Evolutionary conservation across 2,797 vertebrate species (phyloP).

Genomic region (Chelidonichthys spinosus): DNA sequence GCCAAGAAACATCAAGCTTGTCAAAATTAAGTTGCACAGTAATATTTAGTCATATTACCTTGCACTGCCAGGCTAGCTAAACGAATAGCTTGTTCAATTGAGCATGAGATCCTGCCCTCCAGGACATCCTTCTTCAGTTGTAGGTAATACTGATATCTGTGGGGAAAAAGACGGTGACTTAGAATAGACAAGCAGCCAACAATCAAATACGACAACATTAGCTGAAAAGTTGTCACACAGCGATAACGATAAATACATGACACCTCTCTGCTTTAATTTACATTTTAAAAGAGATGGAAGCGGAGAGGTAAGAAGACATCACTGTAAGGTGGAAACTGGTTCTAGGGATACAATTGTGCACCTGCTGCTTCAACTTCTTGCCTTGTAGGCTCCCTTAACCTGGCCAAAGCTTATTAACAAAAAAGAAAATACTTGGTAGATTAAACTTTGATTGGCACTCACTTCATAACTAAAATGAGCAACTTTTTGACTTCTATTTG

Average conservation of each 20-base stretch:
- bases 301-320: background rate
- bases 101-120: conserved; percentile 95
- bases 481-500: background rate
- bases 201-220: conserved; percentile 8
- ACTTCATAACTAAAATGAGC: background rate
- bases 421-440: background rate
- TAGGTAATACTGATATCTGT: conserved; percentile 99
- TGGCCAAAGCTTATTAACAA: background rate
- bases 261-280: background rate
- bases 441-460: background rate
- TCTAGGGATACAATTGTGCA: conserved; percentile 3
- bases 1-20: background rate
- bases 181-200: background rate
- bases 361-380: background rate
- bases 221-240: background rate
- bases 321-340: background rate
- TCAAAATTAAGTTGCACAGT: background rate
- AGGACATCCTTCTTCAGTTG: conserved; percentile 98
- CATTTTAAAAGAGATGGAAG: background rate
- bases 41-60: conserved; percentile 84
- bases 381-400: background rate
- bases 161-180: conserved; percentile 24
- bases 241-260: background rate
- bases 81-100: conserved; percentile 93
- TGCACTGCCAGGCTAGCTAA: conserved; percentile 97